Evolutionary conservation across 2,888 invertebrate genomes (phyloP), one percentile per base, ranked within the genome.

Genomic region (Eustalomyia histrio): DNA sequence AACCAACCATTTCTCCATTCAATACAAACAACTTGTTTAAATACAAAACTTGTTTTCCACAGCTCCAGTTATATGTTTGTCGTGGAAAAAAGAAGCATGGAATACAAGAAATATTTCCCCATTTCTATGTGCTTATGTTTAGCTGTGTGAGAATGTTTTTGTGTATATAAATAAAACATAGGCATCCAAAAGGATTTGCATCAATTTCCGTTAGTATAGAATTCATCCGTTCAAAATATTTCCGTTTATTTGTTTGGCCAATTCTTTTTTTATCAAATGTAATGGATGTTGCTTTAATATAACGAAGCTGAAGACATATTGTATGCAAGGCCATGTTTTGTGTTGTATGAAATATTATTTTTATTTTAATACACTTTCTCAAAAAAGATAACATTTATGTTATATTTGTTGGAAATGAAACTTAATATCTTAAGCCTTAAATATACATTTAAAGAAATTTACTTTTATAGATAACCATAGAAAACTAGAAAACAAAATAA

Each of bases 171-270:
- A 78, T 72, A 78, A 78, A 78, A 65, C 33, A 72, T 47, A 24
- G 64, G 67, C 69, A 78, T 67, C 24, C 60, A 74, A 78, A 76
- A 78, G 80, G 76, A 81, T 81, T 81, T 81, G 80, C 80, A 83
- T 78, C 83, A 83, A 83, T 83, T 83, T 83, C 83, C 83, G 78
- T 75, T 78, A 52, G 82, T 47, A 78, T 69, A 71, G 72, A 78
- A 67, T 47, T 83, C 64, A 83, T 81, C 79, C 76, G 74, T 64
- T 81, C 43, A 65, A 71, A 81, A 78, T 72, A 75, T 82, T 68
- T 79, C 79, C 81, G 80, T 75, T 75, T 73, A 80, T 76, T 74
- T 81, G 76, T 74, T 78, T 55, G 74, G 47, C 63, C 76, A 76
- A 52, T 72, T 73, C 33, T 53, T 60, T 33, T 29, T 12, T 52